These are phyloP conservation scores for Tapirus indicus DNA, from an alignment of 2,797 vertebrate genomes.

Conservation along the genomic window DNA sequence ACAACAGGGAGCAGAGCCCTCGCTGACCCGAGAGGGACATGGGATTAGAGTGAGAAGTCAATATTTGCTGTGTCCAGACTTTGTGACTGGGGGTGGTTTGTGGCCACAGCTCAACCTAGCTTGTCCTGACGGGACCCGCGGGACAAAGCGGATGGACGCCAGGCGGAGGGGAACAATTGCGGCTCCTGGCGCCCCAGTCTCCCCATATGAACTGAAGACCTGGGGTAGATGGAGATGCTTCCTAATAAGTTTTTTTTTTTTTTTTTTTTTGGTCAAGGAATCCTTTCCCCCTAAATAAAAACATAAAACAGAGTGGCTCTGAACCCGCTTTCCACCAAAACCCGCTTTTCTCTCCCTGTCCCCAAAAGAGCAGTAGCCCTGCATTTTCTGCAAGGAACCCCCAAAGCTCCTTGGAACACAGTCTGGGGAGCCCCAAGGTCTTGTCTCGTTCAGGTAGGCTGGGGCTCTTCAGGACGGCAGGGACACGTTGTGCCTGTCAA, in stretches of 20 bases:
- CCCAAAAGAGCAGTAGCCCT: neutral
- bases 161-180: neutral
- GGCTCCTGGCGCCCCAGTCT: neutral
- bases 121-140: neutral
- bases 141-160: neutral
- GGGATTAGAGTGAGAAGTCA: neutral
- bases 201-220: neutral
- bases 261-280: neutral
- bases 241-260: neutral
- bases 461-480: neutral
- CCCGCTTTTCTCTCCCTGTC: neutral
- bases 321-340: neutral
- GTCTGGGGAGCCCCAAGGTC: neutral
- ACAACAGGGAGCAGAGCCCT: too few species aligned
- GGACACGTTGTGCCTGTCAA: neutral
- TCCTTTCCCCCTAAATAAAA: neutral
- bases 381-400: neutral
- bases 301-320: neutral
- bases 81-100: neutral
- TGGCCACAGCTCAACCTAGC: neutral
- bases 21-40: rapidly evolving
- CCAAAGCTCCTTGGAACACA: neutral
- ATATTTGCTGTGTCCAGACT: neutral
- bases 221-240: neutral
- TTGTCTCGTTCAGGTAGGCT: neutral